Conservation (phyloP, 2,797 vertebrate species). For the Chiroxiphia lanceolata region DNA sequence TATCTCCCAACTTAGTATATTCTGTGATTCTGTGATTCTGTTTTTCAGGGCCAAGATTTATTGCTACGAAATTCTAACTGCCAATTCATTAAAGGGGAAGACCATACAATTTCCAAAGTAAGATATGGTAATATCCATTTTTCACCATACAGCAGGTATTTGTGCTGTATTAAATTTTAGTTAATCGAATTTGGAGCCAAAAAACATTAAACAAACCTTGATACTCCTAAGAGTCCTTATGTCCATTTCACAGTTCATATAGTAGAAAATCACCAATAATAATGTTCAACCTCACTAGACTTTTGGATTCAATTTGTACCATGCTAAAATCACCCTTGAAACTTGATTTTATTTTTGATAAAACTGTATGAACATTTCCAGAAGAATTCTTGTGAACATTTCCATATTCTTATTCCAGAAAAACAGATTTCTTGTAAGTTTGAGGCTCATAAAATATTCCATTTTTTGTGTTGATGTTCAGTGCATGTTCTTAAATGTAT, state of each 20-base stretch:
- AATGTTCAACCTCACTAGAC: not conserved
- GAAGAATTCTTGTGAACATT: not conserved
- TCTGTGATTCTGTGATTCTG: not conserved
- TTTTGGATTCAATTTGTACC: not conserved
- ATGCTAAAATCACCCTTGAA: not conserved
- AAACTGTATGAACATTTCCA: not conserved
- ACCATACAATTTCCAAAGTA: not conserved
- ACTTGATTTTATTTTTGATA: not conserved
- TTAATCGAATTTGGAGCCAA: not conserved
- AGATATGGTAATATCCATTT: not conserved
- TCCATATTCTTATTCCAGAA: not conserved
- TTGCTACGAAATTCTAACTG: not conserved
- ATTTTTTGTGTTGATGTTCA: not conserved
- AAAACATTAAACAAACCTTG: not conserved
- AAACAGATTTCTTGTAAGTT: not conserved
- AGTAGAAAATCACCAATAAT: not conserved
- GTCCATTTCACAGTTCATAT: not conserved
- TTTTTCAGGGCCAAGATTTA: not conserved
- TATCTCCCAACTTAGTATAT: not conserved
- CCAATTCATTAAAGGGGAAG: not conserved
- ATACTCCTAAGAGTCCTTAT: not conserved
- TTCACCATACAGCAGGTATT: not conserved
- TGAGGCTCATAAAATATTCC: not conserved
- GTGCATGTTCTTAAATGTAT: not conserved
- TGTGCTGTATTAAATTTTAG: not conserved